These are phyloP conservation scores for Drosophila histrio DNA, from an alignment of 2,888 invertebrate species.

Conservation along the genomic window DNA sequence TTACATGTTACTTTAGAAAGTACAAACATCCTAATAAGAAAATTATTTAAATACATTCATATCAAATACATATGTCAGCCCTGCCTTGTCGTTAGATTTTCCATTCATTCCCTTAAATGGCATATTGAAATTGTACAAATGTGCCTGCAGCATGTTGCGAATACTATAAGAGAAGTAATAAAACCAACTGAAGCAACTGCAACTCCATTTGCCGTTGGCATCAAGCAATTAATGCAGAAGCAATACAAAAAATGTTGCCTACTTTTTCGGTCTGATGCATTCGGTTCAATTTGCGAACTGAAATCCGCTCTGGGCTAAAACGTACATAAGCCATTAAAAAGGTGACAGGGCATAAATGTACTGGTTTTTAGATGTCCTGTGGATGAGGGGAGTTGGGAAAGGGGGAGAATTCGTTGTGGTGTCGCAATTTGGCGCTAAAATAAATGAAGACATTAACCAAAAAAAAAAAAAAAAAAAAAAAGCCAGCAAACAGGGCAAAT, in stretches of 20 bases:
- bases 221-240: constrained; percentile 27
- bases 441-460: constrained; percentile 12
- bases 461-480: constrained; percentile 17
- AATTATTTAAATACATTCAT: too few relatives aligned
- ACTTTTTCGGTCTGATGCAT: constrained; percentile 22
- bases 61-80: too few relatives aligned
- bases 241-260: constrained; percentile 24
- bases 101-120: neutral
- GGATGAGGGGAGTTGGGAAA: neutral
- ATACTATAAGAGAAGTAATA: constrained; percentile 5
- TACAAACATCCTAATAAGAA: too few relatives aligned
- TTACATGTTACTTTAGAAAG: too few relatives aligned
- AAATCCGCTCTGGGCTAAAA: constrained; percentile 16
- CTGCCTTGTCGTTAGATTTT: neutral
- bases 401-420: neutral
- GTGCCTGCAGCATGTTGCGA: neutral
- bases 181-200: neutral
- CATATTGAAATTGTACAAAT: neutral
- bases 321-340: constrained; percentile 47
- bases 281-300: neutral
- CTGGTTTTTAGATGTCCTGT: neutral
- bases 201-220: constrained; percentile 8
- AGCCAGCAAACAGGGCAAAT: constrained; percentile 36
- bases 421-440: constrained; percentile 15
- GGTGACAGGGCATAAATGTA: neutral